These are phyloP conservation scores for Poeciliopsis turrubarensis DNA, from an alignment of 2,113 vertebrate genomes.

Conservation along the genomic window DNA sequence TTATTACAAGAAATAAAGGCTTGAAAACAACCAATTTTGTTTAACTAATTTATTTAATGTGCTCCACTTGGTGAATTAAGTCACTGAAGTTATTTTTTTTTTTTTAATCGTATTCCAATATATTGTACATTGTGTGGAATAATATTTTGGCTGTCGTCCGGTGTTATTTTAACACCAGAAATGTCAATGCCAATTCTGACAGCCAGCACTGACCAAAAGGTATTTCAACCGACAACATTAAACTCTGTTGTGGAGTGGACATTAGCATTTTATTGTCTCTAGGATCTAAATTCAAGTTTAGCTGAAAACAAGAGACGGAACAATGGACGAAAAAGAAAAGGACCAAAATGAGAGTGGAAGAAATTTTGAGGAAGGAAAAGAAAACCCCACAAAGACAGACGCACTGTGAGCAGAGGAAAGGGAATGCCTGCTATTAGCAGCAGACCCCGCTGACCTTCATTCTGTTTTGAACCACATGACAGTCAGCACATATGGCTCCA, in stretches of 20 bases:
- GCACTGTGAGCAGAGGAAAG: slow-evolving; percentile 4
- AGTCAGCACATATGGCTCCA: slow-evolving; percentile 56
- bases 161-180: background rate
- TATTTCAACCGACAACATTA: too few species aligned
- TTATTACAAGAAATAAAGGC: background rate
- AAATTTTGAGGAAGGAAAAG: slow-evolving; percentile 11
- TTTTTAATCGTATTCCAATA: too few species aligned
- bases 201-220: background rate
- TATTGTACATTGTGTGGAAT: too few species aligned
- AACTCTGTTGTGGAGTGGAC: too few species aligned
- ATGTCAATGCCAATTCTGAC: background rate
- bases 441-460: slow-evolving; percentile 60
- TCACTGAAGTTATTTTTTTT: too few species aligned
- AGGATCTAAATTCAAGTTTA: background rate
- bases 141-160: too few species aligned
- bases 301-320: slow-evolving; percentile 14
- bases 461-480: slow-evolving; percentile 40
- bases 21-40: too few species aligned
- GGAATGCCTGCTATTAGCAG: slow-evolving; percentile 29
- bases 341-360: slow-evolving; percentile 16
- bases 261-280: too few species aligned
- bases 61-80: too few species aligned
- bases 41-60: too few species aligned
- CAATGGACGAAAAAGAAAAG: slow-evolving; percentile 45
- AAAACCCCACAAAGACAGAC: slow-evolving; percentile 14